phyloP scores from a whole-genome alignment of 2,888 invertebrate genomes.

The Himalopsyche tibetana region DNA sequence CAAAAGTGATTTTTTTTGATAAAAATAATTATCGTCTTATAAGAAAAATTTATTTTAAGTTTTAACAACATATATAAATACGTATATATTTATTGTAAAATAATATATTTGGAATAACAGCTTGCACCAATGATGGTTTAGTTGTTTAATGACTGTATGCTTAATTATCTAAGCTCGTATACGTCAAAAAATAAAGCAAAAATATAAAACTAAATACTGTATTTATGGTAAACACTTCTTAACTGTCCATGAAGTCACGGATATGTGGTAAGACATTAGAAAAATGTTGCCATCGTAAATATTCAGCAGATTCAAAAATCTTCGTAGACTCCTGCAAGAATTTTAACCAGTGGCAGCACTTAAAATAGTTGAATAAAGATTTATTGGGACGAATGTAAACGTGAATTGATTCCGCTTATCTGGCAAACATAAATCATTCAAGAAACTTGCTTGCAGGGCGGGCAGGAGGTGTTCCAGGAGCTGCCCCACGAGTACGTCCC shows the following conservation, averaged over 20 bases:
- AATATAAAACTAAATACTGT: no score
- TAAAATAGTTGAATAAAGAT: conserved; percentile 37
- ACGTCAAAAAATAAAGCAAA: no score
- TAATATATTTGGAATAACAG: no score
- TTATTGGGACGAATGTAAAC: conserved; percentile 36
- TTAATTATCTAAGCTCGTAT: no score
- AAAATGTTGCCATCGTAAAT: conserved; percentile 21
- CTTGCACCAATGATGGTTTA: no score
- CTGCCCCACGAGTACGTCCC: conserved; percentile 98
- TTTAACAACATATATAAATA: no score
- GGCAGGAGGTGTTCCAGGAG: conserved; percentile 96
- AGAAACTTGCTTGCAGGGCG: conserved; percentile 76
- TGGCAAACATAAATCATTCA: conserved; percentile 38
- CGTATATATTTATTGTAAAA: no score
- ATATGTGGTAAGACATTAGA: not conserved
- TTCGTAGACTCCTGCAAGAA: not conserved
- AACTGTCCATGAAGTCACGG: not conserved
- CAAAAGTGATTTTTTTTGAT: no score
- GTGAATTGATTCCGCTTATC: conserved; percentile 38
- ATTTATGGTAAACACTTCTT: not conserved
- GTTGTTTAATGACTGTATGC: no score
- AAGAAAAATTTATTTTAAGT: no score
- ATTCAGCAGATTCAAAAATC: conserved; percentile 4
- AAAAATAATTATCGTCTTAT: no score
- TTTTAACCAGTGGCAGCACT: conserved; percentile 19